Percentiles rank a stretch among this genome's conserved stretches.
Conservation (phyloP, 2,888 invertebrate species). For the Heliconius aoede region DNA sequence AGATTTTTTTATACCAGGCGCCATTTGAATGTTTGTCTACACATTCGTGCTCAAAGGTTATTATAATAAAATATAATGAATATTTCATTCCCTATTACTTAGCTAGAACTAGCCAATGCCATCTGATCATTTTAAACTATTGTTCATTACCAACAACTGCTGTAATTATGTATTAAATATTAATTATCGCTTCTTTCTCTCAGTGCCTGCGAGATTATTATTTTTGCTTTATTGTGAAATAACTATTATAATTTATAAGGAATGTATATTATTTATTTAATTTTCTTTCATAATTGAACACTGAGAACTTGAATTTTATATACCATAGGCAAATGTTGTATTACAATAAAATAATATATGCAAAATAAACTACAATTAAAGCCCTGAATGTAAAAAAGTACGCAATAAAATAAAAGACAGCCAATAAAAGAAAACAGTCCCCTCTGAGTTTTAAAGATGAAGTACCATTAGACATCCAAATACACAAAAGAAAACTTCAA, state of each 20-base stretch:
- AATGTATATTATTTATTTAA: background rate
- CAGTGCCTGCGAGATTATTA: conserved; percentile 1
- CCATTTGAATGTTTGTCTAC: conserved; percentile 10
- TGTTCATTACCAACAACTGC: conserved; percentile 4
- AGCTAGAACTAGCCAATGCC: conserved; percentile 22
- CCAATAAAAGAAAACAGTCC: no score
- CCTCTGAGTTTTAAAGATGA: no score
- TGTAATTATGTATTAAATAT: background rate
- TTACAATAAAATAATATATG: background rate
- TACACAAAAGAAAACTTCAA: background rate
- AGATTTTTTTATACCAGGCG: background rate
- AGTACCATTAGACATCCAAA: background rate
- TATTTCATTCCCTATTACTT: conserved; percentile 26
- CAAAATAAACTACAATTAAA: background rate
- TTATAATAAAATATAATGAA: conserved; percentile 20
- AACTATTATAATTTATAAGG: conserved; percentile 15
- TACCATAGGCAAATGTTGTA: background rate
- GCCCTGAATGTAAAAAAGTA: no score
- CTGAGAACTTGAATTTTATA: background rate
- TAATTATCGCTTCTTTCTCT: background rate
- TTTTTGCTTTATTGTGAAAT: background rate
- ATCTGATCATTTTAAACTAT: conserved; percentile 23
- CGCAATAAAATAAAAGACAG: no score
- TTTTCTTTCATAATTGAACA: background rate
- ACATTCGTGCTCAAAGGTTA: conserved; percentile 16